Evolutionary conservation across 2,888 invertebrate species (phyloP), one percentile per base, ranked within the genome.

Genomic region (Phyto melanocephala): DNA sequence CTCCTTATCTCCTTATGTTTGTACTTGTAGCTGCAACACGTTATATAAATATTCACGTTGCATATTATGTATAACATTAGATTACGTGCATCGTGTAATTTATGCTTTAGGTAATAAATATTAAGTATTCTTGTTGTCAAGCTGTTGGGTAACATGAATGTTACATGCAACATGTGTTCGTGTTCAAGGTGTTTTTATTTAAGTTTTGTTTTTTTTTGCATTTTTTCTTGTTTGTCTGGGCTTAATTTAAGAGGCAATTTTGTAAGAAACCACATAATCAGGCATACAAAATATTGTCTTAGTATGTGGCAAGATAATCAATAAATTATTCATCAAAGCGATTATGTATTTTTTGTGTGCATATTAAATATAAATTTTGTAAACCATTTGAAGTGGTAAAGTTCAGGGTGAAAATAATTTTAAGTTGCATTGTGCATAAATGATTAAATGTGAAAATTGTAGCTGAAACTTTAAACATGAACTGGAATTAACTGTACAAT

Each of bases 161-260:
- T 67, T 67, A 60, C 67, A 81, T 71, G 81, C 81, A 81, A 81
- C 81, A 81, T 77, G 81, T 81, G 81, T 35, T 63, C 0, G 2
- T 15, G 2, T 35, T 62, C 60, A 65, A 71, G 75, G 71, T 76
- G 52, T 17, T 45, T 67, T 68, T 47, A 13, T 17, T 22, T 67
- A 20, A 33, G 22, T 50, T 13, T 40, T 52, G 1, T 13, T 40
- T 10, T 70, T 47, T 2, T 10, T 33, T 33, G 0, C 10, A 47
- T 24, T 17, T 10, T 28, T 2, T 42, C 24, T n/a, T 17, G 28
- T 60, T 40, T 22, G 37, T 50, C 35, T 65, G 35, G n/a, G 17
- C 35, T 15, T 42, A 42, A 42, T 3, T 3, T 37, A 10, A 37
- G 8, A 11, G 17, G 15, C 4, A 42, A 15, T 42, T 42, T 42